Evolutionary conservation across 1,140 invertebrate genomes (phyloP), one percentile per base, ranked within the genome.

Genomic region (Caligus rogercresseyi): DNA sequence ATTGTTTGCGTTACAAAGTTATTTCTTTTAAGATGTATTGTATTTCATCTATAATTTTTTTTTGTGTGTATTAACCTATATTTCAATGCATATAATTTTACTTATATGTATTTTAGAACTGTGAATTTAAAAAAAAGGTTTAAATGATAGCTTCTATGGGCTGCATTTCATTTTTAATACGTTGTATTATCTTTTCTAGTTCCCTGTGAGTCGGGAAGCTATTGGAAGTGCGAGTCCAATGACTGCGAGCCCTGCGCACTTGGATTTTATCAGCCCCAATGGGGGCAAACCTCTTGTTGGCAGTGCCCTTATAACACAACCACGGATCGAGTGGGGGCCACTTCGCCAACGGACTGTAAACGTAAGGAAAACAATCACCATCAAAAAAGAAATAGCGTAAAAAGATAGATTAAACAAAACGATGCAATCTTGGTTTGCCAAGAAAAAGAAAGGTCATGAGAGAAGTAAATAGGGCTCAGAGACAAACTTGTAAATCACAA

Each of bases 191-290:
- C 7, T 54, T 54, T 24, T 60, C 3, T 43, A 60, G 57, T 60
- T 60, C 57, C 57, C 24, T 60, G 57, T 25, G 57, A 60, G 24
- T 60, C 57, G n/a, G 57, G 57, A 43, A 25, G 26, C 26, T 60
- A 60, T 43, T 60, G 57, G 57, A 60, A 60, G 24, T 60, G 57
- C 24, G 57, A 60, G 16, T 18, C 25, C 7, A 31, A 25, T 18
- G 26, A 43, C 24, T 60, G 57, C 43, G 57, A 18, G 2, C 23
- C 57, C 1, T 60, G 57, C 25, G 20, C 57, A n/a, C 23, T n/a
- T 1, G 25, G 57, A n/a, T 60, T 60, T 43, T 63, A 63, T 26
- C 61, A 63, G 25, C 61, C 61, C 26, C 61, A 63, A 25, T 63
- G 61, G 61, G 61, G 61, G 19, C 61, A 63, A 21, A 63, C 61